These are phyloP conservation scores for Sminthurinus aureus DNA, from an alignment of 2,888 invertebrate species.

Conservation along the genomic window DNA sequence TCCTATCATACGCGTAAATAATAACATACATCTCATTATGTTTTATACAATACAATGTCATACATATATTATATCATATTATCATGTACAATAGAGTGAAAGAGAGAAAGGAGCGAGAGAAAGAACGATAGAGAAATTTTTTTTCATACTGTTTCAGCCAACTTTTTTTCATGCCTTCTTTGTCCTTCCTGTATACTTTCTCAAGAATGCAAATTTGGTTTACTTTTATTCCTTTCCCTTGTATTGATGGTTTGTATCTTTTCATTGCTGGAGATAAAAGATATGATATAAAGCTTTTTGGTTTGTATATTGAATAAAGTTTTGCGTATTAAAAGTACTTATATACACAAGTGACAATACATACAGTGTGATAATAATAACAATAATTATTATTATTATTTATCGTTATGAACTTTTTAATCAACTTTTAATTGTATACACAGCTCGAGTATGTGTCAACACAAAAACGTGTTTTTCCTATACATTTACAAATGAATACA, in stretches of 20 bases:
- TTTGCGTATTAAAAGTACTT: neutral
- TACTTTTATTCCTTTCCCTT: neutral
- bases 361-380: no score
- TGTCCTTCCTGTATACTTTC: neutral
- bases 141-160: neutral
- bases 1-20: constrained; percentile 16
- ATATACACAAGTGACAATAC: no score
- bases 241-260: neutral
- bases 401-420: neutral
- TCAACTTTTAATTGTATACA: neutral
- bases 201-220: neutral
- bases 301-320: no score
- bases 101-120: constrained; percentile 25
- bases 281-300: neutral
- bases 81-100: constrained; percentile 34
- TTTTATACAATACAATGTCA: constrained; percentile 16
- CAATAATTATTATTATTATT: no score
- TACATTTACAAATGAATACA: neutral
- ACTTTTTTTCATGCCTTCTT: neutral
- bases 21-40: constrained; percentile 38
- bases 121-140: constrained; percentile 25
- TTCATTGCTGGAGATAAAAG: neutral
- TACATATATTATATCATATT: constrained; percentile 35
- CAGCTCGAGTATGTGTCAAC: neutral
- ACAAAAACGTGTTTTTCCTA: neutral